Base-by-base conservation (phyloP, 2,113 vertebrate species). In the Cheilinus undulatus region DNA sequence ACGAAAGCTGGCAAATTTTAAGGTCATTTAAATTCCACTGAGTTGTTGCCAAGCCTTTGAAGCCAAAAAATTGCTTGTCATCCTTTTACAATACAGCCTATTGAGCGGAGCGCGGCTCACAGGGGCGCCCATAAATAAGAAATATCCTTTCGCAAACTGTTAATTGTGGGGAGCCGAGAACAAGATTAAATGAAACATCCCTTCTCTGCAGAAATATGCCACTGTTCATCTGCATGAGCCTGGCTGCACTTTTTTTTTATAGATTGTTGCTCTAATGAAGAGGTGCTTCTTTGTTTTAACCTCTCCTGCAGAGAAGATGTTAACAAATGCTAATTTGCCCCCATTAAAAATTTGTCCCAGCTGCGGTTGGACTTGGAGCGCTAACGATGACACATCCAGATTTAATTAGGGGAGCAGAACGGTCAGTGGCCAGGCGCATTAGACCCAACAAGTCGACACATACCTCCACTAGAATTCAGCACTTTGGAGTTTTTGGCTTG, bases 291-390 rank as follows among this genome's bases (percentile, higher is more conserved):
- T 60, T 78, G 78, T 85, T 86, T 84, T 80, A 19, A 81, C 58
- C 49, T 73, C 66, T 74, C 64, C 65, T 69, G 78, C 65, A 52
- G 80, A 84, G 79, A 69, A 66, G 63, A 84, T 73, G 76, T 86
- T 90, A 90, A 80, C 87, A 77, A 80, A 89, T 81, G 89, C 83
- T 89, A 87, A 92, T 88, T 84, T 80, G 70, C 53, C 75, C 78
- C 61, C 71, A 87, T 86, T 92, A 91, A 90, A 89, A 76, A 76
- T 62, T 68, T 82, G 70, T 79, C 73, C 65, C 74, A 43, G 73
- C 72, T 85, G 86, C 84, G 82, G 87, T 84, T 86, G 79, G 73
- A 82, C 62, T 82, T 51, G 52, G 50, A 52, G 42, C 28, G 12
- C 78, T 89, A 88, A 89, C 84, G 83, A 83, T 78, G 85, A 72